Evolutionary conservation across 2,888 invertebrate genomes (phyloP), one percentile per base, ranked within the genome.

Genomic region (Thelaira solivaga): DNA sequence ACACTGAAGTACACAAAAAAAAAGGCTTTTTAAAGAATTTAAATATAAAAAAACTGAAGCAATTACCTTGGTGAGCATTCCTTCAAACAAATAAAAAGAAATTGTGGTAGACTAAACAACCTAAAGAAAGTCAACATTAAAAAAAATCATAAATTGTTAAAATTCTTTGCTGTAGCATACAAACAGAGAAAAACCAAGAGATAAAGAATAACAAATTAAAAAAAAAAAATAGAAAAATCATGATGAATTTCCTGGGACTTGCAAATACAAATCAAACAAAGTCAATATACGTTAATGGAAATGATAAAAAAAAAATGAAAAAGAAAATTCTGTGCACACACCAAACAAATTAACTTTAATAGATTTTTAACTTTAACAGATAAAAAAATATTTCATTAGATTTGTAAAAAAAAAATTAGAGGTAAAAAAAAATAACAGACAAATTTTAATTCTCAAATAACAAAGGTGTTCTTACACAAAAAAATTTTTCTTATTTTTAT

Each of bases 181-280:
- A 13, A 20, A 29, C n/a, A 7, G 20, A 4, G 36, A 5, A 16
- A 51, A 26, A 2, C 13, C 2, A n/a, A 10, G 8, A 64, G 41
- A 10, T 1, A 18, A 64, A 51, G 16, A 6, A 39, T 1, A 18
- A 0, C 11, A 34, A 24, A 62, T 4, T 7, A 22, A 8, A 47
- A 36, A 36, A 10, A 67, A 55, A 18, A 41, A 29, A 26, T 41
- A 41, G 11, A 34, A 13, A 41, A n/a, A 24, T 34, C 7, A 29
- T 51, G 16, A 65, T 31, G 26, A 69, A 62, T 69, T 68, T 47
- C 53, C 41, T 51, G 43, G 43, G 57, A 76, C 59, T 59, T 59
- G 45, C 51, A 49, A 59, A 71, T 29, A 64, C 45, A 76, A 64
- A 76, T 57, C 57, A 51, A 69, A 62, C 16, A 69, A 64, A 49